phyloP scores from a whole-genome alignment of 2,113 vertebrate genomes.

The Nyctibius bracteatus region DNA sequence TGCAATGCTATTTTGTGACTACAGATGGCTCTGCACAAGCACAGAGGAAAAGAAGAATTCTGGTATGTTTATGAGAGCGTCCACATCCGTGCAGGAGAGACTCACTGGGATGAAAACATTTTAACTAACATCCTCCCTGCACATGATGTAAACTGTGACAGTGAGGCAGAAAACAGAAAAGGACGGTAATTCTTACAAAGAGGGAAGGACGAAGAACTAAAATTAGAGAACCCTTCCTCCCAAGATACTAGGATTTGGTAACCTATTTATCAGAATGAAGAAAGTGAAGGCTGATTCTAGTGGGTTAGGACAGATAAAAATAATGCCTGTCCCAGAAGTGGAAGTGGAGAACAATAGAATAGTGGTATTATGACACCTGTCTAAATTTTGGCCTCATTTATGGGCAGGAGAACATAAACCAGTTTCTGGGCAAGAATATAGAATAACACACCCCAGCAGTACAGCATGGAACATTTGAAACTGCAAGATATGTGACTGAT shows the following conservation, averaged over 20 bases:
- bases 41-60: neutral
- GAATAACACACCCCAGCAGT: neutral
- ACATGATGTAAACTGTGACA: neutral
- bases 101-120: neutral
- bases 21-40: conserved; percentile 36
- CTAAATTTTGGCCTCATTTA: neutral
- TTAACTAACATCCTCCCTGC: neutral
- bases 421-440: neutral
- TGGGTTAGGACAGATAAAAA: neutral
- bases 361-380: neutral
- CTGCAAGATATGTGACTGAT: neutral
- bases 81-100: neutral
- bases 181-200: neutral
- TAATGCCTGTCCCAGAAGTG: neutral
- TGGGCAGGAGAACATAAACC: neutral
- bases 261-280: neutral
- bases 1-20: conserved; percentile 51
- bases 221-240: neutral
- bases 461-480: neutral
- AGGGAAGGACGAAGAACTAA: neutral
- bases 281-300: neutral
- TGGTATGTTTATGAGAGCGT: neutral
- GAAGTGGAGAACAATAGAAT: neutral
- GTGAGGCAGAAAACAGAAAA: neutral
- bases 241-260: neutral